phyloP scores from a whole-genome alignment of 1,140 invertebrate genomes.

The Streblospio benedicti region DNA sequence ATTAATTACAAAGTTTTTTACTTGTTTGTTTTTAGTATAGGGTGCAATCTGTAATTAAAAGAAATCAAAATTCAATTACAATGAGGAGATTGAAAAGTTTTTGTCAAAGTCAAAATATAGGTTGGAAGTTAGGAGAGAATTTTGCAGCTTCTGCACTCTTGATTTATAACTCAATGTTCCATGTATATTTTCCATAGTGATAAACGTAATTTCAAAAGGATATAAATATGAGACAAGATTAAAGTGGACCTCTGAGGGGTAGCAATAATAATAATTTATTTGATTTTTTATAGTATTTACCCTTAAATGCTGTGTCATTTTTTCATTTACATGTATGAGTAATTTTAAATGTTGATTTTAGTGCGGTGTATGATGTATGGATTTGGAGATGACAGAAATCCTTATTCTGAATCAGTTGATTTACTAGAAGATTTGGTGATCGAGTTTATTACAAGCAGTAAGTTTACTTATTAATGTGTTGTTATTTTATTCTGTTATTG shows the following conservation, averaged over 20 bases:
- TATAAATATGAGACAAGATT: background rate
- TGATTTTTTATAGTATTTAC: conserved; percentile 54
- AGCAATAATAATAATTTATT: background rate
- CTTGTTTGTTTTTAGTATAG: background rate
- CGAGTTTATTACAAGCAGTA: conserved; percentile 93
- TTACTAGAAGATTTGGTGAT: conserved; percentile 94
- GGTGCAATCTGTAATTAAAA: background rate
- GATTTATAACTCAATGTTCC: background rate
- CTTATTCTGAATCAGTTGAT: conserved; percentile 97
- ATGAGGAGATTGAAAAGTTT: background rate
- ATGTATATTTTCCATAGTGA: background rate
- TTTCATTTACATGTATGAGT: conserved; percentile 39
- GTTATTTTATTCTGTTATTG: too few relatives aligned
- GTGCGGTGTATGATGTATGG: conserved; percentile 96
- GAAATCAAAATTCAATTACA: background rate
- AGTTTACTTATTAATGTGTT: too few relatives aligned
- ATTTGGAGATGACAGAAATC: conserved; percentile 99
- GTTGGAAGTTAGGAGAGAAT: background rate
- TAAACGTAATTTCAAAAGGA: background rate
- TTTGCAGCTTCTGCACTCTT: background rate
- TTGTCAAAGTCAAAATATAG: background rate
- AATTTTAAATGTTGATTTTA: conserved; percentile 49
- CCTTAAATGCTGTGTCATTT: conserved; percentile 47
- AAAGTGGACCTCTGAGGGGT: background rate
- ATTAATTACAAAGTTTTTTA: background rate